These are phyloP conservation scores for Cantharis flavilabris DNA, from an alignment of 2,888 invertebrate species.

Conservation along the genomic window DNA sequence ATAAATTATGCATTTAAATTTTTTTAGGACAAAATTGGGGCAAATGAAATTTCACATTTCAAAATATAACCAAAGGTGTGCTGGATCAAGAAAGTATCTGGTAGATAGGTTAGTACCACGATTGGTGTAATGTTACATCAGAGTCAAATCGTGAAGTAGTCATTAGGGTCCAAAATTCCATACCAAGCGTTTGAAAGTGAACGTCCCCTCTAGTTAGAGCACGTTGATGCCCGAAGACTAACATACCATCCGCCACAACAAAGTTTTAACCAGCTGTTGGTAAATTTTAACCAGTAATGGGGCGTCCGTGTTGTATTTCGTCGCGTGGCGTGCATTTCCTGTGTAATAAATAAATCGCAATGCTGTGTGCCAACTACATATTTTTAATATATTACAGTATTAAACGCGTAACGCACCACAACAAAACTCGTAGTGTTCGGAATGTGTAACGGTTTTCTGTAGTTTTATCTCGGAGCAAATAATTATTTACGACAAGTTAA, in stretches of 20 bases:
- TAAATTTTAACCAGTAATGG: slow-evolving; percentile 10
- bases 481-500: neutral
- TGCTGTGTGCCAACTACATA: neutral
- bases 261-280: slow-evolving; percentile 26
- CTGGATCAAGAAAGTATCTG: neutral
- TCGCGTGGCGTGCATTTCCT: slow-evolving; percentile 9
- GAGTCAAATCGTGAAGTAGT: neutral
- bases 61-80: neutral
- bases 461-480: neutral
- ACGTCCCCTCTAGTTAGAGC: slow-evolving; percentile 16
- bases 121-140: neutral
- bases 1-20: neutral
- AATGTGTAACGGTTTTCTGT: neutral
- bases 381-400: neutral
- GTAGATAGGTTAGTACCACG: neutral
- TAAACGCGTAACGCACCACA: neutral
- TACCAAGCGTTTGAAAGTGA: neutral
- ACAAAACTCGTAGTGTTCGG: neutral
- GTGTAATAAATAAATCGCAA: neutral
- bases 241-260: slow-evolving; percentile 1
- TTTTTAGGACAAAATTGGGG: neutral
- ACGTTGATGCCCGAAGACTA: slow-evolving; percentile 7
- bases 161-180: neutral
- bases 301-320: neutral
- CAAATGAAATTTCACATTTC: neutral